Conservation (phyloP, 64 coral and sea anemone genomes). For the Stylophora pistillata region DNA sequence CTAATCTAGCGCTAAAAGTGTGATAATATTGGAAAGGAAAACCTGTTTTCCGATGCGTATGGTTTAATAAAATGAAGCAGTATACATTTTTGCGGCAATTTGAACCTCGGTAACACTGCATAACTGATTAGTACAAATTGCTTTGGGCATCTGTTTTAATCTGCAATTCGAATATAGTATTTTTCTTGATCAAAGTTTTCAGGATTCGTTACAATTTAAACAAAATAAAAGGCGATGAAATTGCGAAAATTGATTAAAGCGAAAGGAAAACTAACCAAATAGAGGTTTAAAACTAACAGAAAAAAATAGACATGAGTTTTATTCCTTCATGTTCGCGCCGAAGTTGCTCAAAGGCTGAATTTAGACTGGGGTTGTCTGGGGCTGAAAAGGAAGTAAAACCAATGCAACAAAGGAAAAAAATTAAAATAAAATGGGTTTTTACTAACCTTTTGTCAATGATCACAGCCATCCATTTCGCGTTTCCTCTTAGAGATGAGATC, state of each 20-base stretch:
- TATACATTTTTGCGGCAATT: constrained; percentile 35
- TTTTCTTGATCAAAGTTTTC: not conserved
- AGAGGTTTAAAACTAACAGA: too few species aligned
- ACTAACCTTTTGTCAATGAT: not conserved
- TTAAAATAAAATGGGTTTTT: not conserved
- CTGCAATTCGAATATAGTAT: not conserved
- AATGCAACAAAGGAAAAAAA: too few species aligned
- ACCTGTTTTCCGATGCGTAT: not conserved
- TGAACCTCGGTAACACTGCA: constrained; percentile 8
- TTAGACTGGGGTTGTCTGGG: too few species aligned
- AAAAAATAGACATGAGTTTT: too few species aligned
- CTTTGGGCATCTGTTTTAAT: not conserved
- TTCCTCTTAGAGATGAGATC: not conserved
- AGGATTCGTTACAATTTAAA: not conserved
- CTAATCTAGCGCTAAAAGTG: not conserved
- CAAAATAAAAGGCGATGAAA: not conserved
- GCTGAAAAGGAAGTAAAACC: not conserved
- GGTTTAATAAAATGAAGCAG: not conserved
- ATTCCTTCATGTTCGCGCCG: too few species aligned
- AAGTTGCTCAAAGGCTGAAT: too few species aligned
- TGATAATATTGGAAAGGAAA: too few species aligned
- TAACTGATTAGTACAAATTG: constrained; percentile 24
- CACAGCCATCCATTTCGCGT: not conserved
- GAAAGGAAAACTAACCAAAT: not conserved
- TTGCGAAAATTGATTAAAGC: not conserved